Conservation (phyloP, 2,797 vertebrate species). For the Gephyroberyx darwinii region DNA sequence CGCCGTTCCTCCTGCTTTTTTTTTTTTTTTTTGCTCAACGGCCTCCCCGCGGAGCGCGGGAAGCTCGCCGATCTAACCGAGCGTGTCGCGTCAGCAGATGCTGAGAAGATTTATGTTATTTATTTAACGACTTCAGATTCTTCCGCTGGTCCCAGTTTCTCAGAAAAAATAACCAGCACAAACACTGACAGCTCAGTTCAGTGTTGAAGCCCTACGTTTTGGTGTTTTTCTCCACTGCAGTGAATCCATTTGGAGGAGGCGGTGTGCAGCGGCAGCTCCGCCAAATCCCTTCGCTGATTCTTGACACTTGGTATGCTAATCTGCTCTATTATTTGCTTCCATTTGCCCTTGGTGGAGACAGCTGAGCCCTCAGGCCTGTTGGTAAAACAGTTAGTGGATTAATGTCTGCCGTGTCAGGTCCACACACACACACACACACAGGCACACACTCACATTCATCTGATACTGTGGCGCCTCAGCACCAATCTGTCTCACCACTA, state of each 20-base stretch:
- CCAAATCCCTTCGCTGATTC: conserved; percentile 35
- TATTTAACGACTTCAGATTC: conserved; percentile 24
- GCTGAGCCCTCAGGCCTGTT: conserved; percentile 41
- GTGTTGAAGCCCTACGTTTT: not conserved
- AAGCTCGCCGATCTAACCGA: conserved; percentile 40
- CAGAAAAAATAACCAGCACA: not conserved
- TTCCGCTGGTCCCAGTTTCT: not conserved
- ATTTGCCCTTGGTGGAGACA: conserved; percentile 57
- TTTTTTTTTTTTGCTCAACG: conserved; percentile 22
- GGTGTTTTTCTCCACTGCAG: not conserved
- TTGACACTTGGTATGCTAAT: conserved; percentile 53
- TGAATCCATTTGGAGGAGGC: not conserved
- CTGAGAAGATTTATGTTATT: conserved; percentile 29
- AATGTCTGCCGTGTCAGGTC: conserved; percentile 10
- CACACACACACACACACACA: not conserved
- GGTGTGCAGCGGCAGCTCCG: not conserved
- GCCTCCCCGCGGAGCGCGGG: conserved; percentile 31
- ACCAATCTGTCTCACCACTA: conserved; percentile 26
- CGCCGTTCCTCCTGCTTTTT: conserved; percentile 15
- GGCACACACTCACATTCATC: not conserved
- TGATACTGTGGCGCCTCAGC: conserved; percentile 32
- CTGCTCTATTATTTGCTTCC: conserved; percentile 47
- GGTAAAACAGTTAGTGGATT: conserved; percentile 49
- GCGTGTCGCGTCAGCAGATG: conserved; percentile 49
- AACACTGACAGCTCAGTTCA: not conserved